phyloP scores from a whole-genome alignment of 92 coral and sea anemone genomes.

The Parazoanthus atlanticus region DNA sequence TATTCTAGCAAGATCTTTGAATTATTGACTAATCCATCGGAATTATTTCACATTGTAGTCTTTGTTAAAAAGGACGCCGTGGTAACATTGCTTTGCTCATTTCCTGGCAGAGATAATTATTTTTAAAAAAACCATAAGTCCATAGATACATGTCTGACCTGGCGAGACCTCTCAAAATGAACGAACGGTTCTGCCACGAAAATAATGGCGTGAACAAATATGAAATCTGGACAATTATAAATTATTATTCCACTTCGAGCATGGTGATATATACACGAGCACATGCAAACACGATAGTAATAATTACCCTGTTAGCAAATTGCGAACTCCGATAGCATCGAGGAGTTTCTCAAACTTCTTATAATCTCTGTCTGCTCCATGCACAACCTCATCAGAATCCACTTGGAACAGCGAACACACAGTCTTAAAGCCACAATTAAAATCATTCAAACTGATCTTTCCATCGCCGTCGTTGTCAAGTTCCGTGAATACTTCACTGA shows the following conservation, averaged over 20 bases:
- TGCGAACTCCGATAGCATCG: slow-evolving; percentile 79
- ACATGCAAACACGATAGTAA: not conserved
- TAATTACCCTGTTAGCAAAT: slow-evolving; percentile 78
- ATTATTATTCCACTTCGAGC: not conserved
- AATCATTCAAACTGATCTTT: slow-evolving; percentile 80
- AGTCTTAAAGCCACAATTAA: slow-evolving; percentile 74
- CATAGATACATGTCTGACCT: not conserved
- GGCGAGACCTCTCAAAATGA: not conserved
- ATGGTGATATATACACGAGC: not conserved
- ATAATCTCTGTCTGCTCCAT: slow-evolving; percentile 53
- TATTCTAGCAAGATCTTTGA: not conserved
- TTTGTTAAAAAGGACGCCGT: not conserved
- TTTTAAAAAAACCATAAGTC: not conserved
- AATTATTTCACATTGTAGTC: not conserved
- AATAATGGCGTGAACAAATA: not conserved
- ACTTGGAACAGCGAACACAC: slow-evolving; percentile 71
- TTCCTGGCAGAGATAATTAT: not conserved
- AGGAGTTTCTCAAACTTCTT: slow-evolving; percentile 78
- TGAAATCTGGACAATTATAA: not conserved
- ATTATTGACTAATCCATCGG: not conserved
- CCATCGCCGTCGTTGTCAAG: slow-evolving; percentile 93
- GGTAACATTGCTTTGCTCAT: not conserved
- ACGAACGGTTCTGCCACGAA: not conserved
- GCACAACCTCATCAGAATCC: slow-evolving; percentile 51
- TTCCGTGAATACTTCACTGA: slow-evolving; percentile 70